phyloP scores from a whole-genome alignment of 2,888 invertebrate genomes.

The Eupithecia subfuscata region DNA sequence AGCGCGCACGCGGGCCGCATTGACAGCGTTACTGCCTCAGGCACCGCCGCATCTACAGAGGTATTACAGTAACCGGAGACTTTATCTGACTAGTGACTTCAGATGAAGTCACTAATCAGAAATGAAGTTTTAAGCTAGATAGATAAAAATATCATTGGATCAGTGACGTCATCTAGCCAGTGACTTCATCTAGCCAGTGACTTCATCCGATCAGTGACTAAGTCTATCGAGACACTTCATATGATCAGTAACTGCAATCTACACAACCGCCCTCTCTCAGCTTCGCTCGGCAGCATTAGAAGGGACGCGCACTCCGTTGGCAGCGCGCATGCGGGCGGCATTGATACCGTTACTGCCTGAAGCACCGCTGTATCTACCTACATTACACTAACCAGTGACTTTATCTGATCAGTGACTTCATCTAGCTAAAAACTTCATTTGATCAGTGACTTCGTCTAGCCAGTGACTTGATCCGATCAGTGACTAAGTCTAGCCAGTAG shows the following conservation, averaged over 20 bases:
- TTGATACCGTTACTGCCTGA: constrained; percentile 60
- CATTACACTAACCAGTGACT: constrained; percentile 17
- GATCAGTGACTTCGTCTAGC: too few relatives aligned
- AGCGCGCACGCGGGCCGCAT: constrained; percentile 54
- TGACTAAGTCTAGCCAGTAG: too few relatives aligned
- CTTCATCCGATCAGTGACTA: too few relatives aligned
- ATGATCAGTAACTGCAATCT: constrained; percentile 50
- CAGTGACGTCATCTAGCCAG: too few relatives aligned
- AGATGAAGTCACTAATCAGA: too few relatives aligned
- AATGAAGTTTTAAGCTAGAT: too few relatives aligned
- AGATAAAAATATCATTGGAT: too few relatives aligned
- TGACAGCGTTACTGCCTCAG: constrained; percentile 60
- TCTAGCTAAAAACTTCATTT: too few relatives aligned
- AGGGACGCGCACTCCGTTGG: constrained; percentile 38
- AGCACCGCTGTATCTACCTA: constrained; percentile 56
- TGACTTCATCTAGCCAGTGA: too few relatives aligned
- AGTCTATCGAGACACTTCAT: too few relatives aligned
- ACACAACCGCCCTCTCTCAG: constrained; percentile 50
- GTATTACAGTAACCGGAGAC: not conserved
- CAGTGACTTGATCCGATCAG: too few relatives aligned
- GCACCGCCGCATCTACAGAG: constrained; percentile 58
- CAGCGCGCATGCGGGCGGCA: constrained; percentile 53
- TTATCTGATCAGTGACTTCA: too few relatives aligned
- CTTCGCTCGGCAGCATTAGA: constrained; percentile 48
- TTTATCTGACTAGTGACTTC: not conserved